Percentiles rank a stretch among this genome's conserved stretches.
These are phyloP conservation scores for Lagopus muta DNA, from an alignment of 2,113 vertebrate genomes.

Conservation along the genomic window DNA sequence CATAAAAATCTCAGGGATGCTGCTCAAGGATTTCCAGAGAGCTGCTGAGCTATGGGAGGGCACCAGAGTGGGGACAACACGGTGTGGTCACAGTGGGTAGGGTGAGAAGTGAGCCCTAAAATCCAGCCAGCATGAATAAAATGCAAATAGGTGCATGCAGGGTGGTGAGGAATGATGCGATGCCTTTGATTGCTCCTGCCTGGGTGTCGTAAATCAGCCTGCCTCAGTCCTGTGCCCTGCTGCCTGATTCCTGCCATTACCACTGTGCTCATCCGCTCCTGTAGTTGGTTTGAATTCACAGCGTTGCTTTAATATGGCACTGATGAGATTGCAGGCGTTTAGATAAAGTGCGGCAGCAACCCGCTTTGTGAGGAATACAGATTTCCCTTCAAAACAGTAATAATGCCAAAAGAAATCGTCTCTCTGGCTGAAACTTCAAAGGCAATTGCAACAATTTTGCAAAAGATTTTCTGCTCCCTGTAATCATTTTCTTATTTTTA, in stretches of 20 bases:
- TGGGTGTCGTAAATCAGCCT: conserved; percentile 52
- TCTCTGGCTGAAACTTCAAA: conserved; percentile 26
- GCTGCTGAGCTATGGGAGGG: neutral
- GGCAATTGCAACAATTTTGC: conserved; percentile 22
- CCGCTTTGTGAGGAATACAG: neutral
- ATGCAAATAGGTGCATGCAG: neutral
- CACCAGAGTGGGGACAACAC: fast-evolving
- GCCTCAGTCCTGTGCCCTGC: conserved; percentile 6
- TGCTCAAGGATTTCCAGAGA: neutral
- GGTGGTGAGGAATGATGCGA: conserved; percentile 37
- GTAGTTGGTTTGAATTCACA: neutral
- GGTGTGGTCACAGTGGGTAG: fast-evolving
- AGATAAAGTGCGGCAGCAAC: neutral
- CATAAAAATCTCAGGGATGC: neutral
- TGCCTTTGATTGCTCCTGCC: conserved; percentile 53
- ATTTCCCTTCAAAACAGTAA: neutral
- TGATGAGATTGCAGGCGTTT: conserved; percentile 39
- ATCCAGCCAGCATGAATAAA: neutral
- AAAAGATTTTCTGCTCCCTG: neutral
- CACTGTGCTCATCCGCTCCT: conserved; percentile 3
- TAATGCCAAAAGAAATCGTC: neutral
- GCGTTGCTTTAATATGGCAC: conserved; percentile 48
- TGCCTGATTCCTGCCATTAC: conserved; percentile 58
- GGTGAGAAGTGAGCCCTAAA: conserved; percentile 1
- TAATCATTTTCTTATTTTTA: conserved; percentile 6